Percentiles rank a stretch among this genome's conserved stretches.
These are phyloP conservation scores for human DNA, from an alignment of 2,113 vertebrate species.

Conservation along the genomic window GRCh38 chr5:117507501-117508000, in stretches of 20 bases:
- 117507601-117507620: background rate
- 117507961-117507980: background rate
- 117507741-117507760: background rate
- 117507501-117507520: background rate
- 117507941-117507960: background rate
- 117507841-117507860: background rate
- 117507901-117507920: background rate
- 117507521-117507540: background rate
- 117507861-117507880: background rate
- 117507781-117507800: background rate
- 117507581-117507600: background rate
- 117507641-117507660: background rate
- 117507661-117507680: too few relatives aligned
- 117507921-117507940: background rate
- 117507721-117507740: background rate
- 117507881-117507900: background rate
- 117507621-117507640: background rate
- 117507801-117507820: background rate
- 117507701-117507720: background rate
- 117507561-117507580: background rate
- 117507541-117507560: background rate
- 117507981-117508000: background rate
- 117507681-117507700: background rate
- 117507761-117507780: background rate
- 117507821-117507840: background rate